Percentiles rank a stretch among this genome's conserved stretches.
Conservation (phyloP, 2,113 vertebrate species). For the Antennarius striatus region DNA sequence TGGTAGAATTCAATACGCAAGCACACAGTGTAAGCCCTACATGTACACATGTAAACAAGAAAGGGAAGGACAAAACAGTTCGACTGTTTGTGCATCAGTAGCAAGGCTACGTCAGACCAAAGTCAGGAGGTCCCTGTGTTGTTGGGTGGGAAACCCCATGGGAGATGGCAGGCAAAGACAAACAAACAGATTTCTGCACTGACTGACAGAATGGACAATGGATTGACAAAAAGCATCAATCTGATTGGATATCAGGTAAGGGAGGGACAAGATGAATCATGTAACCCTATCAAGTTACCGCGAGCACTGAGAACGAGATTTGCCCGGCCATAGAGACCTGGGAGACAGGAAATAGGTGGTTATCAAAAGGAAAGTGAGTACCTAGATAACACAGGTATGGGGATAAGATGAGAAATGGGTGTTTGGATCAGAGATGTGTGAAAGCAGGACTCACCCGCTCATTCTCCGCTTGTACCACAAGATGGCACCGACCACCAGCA, state of each 20-base stretch:
- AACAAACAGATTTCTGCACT: constrained; percentile 46
- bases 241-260: constrained; percentile 15
- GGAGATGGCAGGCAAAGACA: constrained; percentile 59
- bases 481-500: constrained; percentile 84
- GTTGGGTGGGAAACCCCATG: constrained; percentile 27
- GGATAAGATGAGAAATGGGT: constrained; percentile 42
- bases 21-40: constrained; percentile 40
- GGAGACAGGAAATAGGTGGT: constrained; percentile 78
- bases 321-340: constrained; percentile 80
- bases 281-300: constrained; percentile 78
- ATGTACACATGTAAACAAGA: constrained; percentile 55
- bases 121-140: constrained; percentile 42
- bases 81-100: constrained; percentile 38
- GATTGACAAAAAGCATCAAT: constrained; percentile 47
- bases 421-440: background rate
- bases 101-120: constrained; percentile 36
- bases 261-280: constrained; percentile 52
- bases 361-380: constrained; percentile 58
- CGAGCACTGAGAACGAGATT: constrained; percentile 79
- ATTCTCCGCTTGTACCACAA: constrained; percentile 94
- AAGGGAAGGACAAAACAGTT: constrained; percentile 29
- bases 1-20: constrained; percentile 51
- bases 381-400: constrained; percentile 33
- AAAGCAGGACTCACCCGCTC: constrained; percentile 85
- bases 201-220: constrained; percentile 52